Conservation (phyloP, 92 coral and sea anemone genomes). For the Metridium senile region DNA sequence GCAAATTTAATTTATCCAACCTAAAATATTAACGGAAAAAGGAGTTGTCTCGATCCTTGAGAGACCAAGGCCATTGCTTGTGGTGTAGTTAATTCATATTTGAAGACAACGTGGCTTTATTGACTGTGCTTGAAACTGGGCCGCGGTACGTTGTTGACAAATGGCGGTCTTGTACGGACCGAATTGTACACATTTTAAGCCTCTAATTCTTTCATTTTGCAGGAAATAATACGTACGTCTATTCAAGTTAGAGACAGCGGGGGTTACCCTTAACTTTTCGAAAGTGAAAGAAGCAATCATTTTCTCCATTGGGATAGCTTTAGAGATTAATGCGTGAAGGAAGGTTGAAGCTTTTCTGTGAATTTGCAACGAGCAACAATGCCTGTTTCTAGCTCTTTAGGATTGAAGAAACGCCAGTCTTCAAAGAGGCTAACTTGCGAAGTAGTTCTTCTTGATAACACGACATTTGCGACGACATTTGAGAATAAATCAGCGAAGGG, state of each 20-base stretch:
- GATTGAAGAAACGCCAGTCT: constrained; percentile 25
- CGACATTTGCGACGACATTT: constrained; percentile 54
- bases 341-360: no score
- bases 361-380: no score
- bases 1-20: background rate
- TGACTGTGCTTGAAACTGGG: no score
- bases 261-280: background rate
- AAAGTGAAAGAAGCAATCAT: background rate
- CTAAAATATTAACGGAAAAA: background rate
- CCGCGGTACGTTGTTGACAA: background rate
- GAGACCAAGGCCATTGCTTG: background rate
- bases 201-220: background rate
- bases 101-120: no score
- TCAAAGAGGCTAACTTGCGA: constrained; percentile 69
- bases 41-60: background rate
- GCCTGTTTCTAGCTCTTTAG: constrained; percentile 18
- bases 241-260: background rate
- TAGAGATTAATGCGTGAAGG: background rate
- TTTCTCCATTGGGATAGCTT: background rate
- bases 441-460: constrained; percentile 78
- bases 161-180: background rate
- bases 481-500: constrained; percentile 80
- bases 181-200: background rate
- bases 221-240: background rate
- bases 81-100: no score